Percentiles rank a stretch among this genome's conserved stretches.
These are phyloP conservation scores for Acomys russatus DNA, from an alignment of 2,797 vertebrate species.

Conservation along the genomic window DNA sequence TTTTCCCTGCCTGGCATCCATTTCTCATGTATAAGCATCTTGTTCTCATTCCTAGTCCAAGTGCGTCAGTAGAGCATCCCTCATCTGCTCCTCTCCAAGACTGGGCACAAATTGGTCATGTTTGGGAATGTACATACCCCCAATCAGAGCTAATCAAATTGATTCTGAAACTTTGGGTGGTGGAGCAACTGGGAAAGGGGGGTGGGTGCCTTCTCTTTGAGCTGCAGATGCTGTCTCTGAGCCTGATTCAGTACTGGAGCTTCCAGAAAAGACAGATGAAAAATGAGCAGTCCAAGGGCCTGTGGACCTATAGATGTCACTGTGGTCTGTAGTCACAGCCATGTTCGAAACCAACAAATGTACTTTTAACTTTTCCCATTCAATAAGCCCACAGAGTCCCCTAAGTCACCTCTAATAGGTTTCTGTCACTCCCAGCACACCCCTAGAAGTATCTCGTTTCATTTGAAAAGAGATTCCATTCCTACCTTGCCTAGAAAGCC, in stretches of 20 bases:
- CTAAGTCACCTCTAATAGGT: conserved; percentile 12
- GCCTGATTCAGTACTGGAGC: neutral
- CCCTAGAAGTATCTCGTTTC: neutral
- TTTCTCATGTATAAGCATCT: neutral
- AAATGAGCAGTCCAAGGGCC: neutral
- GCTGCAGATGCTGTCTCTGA: neutral
- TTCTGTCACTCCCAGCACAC: neutral
- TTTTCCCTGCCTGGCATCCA: neutral
- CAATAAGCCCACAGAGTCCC: neutral
- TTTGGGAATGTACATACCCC: neutral
- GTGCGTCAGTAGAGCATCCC: neutral
- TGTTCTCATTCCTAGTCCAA: neutral
- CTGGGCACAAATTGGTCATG: neutral
- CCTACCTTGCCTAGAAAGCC: neutral
- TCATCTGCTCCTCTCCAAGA: neutral
- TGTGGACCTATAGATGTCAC: neutral
- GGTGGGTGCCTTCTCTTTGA: neutral
- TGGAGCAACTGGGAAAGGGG: neutral
- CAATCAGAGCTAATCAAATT: neutral
- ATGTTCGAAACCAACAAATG: neutral
- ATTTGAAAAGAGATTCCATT: conserved; percentile 34
- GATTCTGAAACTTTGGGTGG: neutral
- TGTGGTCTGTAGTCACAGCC: neutral
- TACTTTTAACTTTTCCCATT: neutral
- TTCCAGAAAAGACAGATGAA: neutral